Evolutionary conservation across 2,888 invertebrate genomes (phyloP), one percentile per base, ranked within the genome.

Genomic region (Stenodera caucasica): DNA sequence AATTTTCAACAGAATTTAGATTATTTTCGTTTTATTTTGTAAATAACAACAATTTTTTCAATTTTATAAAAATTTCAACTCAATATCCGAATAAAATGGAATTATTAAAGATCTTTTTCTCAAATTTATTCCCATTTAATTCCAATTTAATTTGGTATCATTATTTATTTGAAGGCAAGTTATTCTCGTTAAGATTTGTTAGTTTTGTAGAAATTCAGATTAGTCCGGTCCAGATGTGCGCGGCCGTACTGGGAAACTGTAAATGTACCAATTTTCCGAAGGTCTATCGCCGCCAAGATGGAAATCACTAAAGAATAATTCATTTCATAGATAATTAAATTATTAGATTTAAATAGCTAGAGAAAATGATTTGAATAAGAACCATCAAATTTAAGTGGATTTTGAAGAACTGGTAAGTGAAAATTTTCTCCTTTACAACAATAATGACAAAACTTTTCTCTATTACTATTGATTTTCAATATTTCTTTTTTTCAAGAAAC

Each of bases 271-370:
- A 71, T 73, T 71, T 71, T 71, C 70, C 70, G 70, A 72, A 72
- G 72, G 69, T 73, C 70, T 68, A 66, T 62, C 68, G 71, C 76
- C 77, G 76, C 76, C 77, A 76, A 77, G 77, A 77, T 77, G 77
- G 77, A 74, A 69, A 72, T 69, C 70, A 69, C 69, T 66, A 72
- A 71, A 67, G 64, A 73, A 72, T 72, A 72, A 72, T 72, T 73
- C 70, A 60, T 64, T 65, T 60, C 61, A 12, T n/a, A 45, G 45
- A 55, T n/a, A 55, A 52, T 1, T 40, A 40, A 12, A n/a, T 35
- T 2, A 29, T 29, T 29, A 29, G 7, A 15, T 8, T 18, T 40
- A 9, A 51, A 56, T 40, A 21, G n/a, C n/a, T n/a, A n/a, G n/a
- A n/a, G n/a, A n/a, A n/a, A n/a, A 26, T 56, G 37, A 52, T 35